Evolutionary conservation across 2,113 vertebrate genomes (phyloP).

Genomic region (Tachuris rubrigastra): DNA sequence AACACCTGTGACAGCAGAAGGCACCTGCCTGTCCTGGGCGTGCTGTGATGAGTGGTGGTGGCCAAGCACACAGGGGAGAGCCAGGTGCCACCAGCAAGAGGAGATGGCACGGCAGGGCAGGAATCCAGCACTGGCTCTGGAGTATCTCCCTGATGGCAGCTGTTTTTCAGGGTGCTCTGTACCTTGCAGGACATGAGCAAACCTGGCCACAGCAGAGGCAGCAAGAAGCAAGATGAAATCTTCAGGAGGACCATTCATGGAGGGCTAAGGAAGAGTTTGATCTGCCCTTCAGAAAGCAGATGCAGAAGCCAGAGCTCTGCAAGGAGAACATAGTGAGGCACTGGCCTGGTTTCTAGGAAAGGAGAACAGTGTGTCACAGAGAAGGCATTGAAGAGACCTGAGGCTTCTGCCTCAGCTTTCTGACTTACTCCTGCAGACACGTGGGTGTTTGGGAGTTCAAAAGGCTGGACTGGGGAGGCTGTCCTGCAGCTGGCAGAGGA

Average conservation of each 20-base stretch:
- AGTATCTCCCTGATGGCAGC: neutral
- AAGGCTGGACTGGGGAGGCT: constrained; percentile 2
- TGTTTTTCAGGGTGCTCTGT: neutral
- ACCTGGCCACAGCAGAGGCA: neutral
- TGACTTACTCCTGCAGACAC: neutral
- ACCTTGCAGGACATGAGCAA: neutral
- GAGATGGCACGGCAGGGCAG: neutral
- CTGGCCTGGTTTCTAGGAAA: constrained; percentile 64
- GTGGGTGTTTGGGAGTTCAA: constrained; percentile 13
- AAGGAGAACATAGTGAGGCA: constrained; percentile 21
- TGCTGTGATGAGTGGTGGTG: accelerated
- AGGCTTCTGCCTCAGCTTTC: constrained; percentile 46
- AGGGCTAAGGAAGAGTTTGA: neutral
- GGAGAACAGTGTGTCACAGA: constrained; percentile 64
- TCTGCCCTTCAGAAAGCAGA: neutral
- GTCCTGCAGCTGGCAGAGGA: neutral
- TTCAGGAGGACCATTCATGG: neutral
- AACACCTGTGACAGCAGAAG: neutral
- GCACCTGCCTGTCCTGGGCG: neutral
- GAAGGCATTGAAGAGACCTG: constrained; percentile 26
- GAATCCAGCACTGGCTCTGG: neutral
- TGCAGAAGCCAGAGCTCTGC: neutral
- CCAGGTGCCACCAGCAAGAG: neutral
- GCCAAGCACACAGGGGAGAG: neutral
- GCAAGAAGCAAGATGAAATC: neutral